Evolutionary conservation across 2,888 invertebrate genomes (phyloP).

Genomic region (Allophyes oxyacanthae): DNA sequence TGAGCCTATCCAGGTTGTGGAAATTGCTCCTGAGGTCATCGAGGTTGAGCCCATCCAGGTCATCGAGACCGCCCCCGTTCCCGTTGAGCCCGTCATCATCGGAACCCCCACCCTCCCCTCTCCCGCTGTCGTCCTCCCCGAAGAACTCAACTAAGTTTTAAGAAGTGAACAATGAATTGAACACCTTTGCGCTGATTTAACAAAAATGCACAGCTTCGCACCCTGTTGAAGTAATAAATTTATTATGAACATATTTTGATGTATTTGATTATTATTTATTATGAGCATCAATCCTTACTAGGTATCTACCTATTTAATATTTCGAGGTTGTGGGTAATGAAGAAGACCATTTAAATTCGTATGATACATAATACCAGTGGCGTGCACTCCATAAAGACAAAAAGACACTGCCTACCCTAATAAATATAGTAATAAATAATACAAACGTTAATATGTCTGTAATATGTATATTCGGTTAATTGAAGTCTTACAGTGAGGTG

Average conservation of each 20-base stretch:
- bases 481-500: too few relatives aligned
- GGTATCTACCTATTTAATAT: too few relatives aligned
- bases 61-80: constrained; percentile 35
- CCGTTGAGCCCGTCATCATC: constrained; percentile 54
- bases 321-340: too few relatives aligned
- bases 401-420: too few relatives aligned
- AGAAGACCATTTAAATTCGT: too few relatives aligned
- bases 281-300: too few relatives aligned
- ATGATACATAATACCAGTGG: too few relatives aligned
- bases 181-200: constrained; percentile 16
- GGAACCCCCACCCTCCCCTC: constrained; percentile 50
- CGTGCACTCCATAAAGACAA: too few relatives aligned
- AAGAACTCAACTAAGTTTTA: constrained; percentile 55
- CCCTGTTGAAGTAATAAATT: constrained; percentile 15
- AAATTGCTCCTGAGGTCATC: constrained; percentile 11
- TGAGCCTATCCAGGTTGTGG: constrained; percentile 20
- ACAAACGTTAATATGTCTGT: too few relatives aligned
- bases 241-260: neutral
- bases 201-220: neutral
- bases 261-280: too few relatives aligned
- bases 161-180: neutral
- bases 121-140: constrained; percentile 57
- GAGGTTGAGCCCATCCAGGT: constrained; percentile 19
- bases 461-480: too few relatives aligned
- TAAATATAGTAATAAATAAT: too few relatives aligned